These are phyloP conservation scores for Colius striatus DNA, from an alignment of 2,113 vertebrate species.

Conservation along the genomic window DNA sequence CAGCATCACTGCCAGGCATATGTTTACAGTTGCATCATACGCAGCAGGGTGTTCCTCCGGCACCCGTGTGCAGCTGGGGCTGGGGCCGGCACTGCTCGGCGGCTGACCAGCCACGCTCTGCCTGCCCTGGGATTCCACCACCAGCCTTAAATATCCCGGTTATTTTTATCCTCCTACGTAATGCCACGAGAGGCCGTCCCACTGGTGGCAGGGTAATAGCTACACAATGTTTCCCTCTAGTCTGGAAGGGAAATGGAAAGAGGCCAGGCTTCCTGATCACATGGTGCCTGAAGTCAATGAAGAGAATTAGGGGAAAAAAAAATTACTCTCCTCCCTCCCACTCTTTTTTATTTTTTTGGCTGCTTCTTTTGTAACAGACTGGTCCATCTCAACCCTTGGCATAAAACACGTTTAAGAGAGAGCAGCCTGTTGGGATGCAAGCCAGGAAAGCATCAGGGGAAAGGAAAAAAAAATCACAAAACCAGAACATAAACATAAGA, in stretches of 20 bases:
- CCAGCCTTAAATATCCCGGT: slow-evolving; percentile 97
- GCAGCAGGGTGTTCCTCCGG: slow-evolving; percentile 11
- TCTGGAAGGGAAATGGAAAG: slow-evolving; percentile 93
- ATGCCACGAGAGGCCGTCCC: slow-evolving; percentile 83
- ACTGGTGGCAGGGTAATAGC: slow-evolving; percentile 74
- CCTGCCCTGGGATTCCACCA: slow-evolving; percentile 92
- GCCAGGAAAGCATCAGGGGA: slow-evolving; percentile 75
- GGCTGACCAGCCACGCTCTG: slow-evolving; percentile 85
- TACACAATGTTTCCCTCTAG: slow-evolving; percentile 93
- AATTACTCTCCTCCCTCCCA: slow-evolving; percentile 7
- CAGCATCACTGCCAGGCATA: slow-evolving; percentile 5
- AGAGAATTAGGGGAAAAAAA: slow-evolving; percentile 68
- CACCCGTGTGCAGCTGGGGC: neutral
- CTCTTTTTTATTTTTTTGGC: neutral
- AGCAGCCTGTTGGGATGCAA: slow-evolving; percentile 72
- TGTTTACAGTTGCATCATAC: slow-evolving; percentile 69
- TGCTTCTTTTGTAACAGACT: slow-evolving; percentile 22
- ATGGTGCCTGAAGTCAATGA: slow-evolving; percentile 84
- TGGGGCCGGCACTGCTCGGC: slow-evolving; percentile 66
- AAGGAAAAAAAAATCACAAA: slow-evolving; percentile 57
- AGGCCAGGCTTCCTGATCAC: slow-evolving; percentile 97
- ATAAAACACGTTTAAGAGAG: slow-evolving; percentile 44
- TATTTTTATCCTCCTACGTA: slow-evolving; percentile 99
- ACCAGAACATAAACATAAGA: slow-evolving; percentile 81
- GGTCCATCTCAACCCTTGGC: slow-evolving; percentile 79